Conservation (phyloP, 1,140 invertebrate genomes). For the Eumaeus atala region DNA sequence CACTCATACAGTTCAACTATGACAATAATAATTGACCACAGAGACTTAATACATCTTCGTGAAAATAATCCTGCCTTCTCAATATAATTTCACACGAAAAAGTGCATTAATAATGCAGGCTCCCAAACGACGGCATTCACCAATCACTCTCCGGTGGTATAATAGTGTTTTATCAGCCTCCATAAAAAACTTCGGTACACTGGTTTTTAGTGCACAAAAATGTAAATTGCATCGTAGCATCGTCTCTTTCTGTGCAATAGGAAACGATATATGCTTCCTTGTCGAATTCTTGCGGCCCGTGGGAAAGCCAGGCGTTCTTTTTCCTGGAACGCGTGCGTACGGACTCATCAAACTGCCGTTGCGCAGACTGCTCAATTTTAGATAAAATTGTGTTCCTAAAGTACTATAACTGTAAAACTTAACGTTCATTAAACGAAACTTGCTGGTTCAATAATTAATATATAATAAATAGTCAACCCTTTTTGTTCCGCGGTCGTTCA, state of each 20-base stretch:
- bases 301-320: constrained; percentile 45
- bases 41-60: too few species aligned
- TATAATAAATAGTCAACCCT: too few species aligned
- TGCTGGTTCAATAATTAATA: too few species aligned
- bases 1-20: too few species aligned
- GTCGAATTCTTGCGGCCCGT: constrained; percentile 41
- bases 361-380: constrained; percentile 21
- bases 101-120: neutral
- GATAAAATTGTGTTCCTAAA: constrained; percentile 6
- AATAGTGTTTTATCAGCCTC: neutral
- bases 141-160: constrained; percentile 2
- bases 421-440: neutral
- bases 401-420: neutral
- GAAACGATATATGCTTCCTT: constrained; percentile 28
- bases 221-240: constrained; percentile 27
- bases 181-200: constrained; percentile 13
- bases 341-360: constrained; percentile 54
- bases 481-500: too few species aligned
- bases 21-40: too few species aligned
- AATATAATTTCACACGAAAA: neutral
- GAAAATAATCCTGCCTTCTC: too few species aligned
- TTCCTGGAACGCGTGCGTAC: constrained; percentile 52
- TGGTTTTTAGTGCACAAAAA: constrained; percentile 20
- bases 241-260: constrained; percentile 20
- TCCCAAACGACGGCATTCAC: neutral